Percentiles rank a stretch among this genome's conserved stretches.
Evolutionary conservation across 2,888 invertebrate species (phyloP).

Genomic region (Scotopteryx bipunctaria): DNA sequence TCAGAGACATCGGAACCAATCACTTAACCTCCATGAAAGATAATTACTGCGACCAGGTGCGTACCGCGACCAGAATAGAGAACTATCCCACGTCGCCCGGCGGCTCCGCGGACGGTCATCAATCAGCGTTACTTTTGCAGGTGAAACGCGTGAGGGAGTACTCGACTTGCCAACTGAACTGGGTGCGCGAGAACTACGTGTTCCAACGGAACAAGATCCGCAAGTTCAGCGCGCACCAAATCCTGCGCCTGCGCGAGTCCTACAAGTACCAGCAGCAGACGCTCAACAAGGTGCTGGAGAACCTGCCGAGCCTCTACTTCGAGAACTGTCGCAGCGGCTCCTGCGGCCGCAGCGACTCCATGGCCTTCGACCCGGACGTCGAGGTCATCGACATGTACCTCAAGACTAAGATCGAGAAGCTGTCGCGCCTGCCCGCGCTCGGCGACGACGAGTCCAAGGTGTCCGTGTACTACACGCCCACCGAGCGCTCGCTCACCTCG

Average conservation of each 20-base stretch:
- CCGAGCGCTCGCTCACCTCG: conserved; percentile 85
- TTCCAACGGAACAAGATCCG: conserved; percentile 97
- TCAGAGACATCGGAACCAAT: conserved; percentile 95
- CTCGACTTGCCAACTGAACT: conserved; percentile 94
- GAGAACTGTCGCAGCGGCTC: conserved; percentile 96
- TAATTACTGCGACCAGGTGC: conserved; percentile 95
- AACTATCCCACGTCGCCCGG: background rate
- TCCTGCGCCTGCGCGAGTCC: conserved; percentile 93
- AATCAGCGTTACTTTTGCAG: conserved; percentile 69
- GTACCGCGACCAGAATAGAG: conserved; percentile 10
- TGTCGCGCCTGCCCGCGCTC: conserved; percentile 78
- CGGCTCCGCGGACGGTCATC: conserved; percentile 18
- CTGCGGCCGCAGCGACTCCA: conserved; percentile 89
- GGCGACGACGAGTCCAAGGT: conserved; percentile 87
- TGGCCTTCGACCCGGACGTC: conserved; percentile 87
- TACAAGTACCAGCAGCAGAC: conserved; percentile 98
- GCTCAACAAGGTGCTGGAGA: conserved; percentile 96
- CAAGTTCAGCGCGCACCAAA: conserved; percentile 97
- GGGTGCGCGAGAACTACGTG: conserved; percentile 97
- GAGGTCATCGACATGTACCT: conserved; percentile 87
- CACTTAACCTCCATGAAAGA: conserved; percentile 93
- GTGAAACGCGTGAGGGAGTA: conserved; percentile 96
- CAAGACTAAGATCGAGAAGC: conserved; percentile 85
- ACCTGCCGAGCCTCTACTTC: conserved; percentile 94
- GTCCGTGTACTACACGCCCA: conserved; percentile 92